Percentiles rank a stretch among this genome's conserved stretches.
Conservation (phyloP, 1,140 invertebrate genomes). For the Ridgeia piscesae region DNA sequence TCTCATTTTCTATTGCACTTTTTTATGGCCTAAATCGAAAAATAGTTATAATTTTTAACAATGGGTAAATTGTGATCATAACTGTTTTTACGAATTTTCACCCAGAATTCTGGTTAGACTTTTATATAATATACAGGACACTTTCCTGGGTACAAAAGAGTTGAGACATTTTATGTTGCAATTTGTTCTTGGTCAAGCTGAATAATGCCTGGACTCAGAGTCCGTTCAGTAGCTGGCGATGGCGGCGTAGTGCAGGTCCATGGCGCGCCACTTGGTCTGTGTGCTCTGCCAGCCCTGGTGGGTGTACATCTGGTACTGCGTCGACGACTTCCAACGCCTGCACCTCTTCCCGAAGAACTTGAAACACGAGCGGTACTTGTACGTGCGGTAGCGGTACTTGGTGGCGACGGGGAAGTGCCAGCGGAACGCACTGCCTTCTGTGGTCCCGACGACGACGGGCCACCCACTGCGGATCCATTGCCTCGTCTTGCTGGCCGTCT, state of each 20-base stretch:
- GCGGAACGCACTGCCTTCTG: conserved; percentile 25
- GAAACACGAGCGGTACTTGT: not conserved
- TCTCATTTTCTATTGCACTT: too few species aligned
- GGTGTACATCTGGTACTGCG: conserved; percentile 1
- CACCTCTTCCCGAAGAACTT: not conserved
- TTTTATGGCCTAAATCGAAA: too few species aligned
- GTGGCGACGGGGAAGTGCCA: conserved; percentile 18
- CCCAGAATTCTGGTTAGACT: too few species aligned
- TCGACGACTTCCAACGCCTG: not conserved
- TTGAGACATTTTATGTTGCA: too few species aligned
- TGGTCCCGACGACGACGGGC: conserved; percentile 30
- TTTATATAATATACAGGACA: too few species aligned
- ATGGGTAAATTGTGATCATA: too few species aligned
- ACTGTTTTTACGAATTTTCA: too few species aligned
- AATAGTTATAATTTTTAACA: too few species aligned
- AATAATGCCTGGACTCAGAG: too few species aligned
- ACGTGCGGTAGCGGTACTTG: not conserved
- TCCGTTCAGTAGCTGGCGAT: conserved; percentile 4
- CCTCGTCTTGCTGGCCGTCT: conserved; percentile 15
- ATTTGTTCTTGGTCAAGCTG: too few species aligned
- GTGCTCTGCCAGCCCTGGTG: not conserved
- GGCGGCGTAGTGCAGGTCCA: not conserved
- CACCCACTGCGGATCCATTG: conserved; percentile 24
- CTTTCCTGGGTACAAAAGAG: too few species aligned
- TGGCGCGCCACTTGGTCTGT: not conserved